Evolutionary conservation across 2,113 vertebrate species (phyloP), one percentile per base, ranked within the genome.

Genomic region (Setophaga petechia): DNA sequence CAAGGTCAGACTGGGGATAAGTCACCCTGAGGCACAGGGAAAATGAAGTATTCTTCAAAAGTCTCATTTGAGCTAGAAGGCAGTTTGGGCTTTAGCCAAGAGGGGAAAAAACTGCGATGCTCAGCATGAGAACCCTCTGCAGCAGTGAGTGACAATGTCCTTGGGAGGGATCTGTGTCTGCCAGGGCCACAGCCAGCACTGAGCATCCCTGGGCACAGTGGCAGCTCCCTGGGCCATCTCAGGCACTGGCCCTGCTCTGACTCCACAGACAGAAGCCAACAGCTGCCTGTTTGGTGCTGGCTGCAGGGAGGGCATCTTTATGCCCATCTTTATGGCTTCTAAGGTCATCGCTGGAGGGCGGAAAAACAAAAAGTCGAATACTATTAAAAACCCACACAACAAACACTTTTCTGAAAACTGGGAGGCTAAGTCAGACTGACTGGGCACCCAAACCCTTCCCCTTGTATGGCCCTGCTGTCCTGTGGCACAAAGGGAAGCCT

Each of bases 101-200:
- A 31, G 28, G 9, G 49, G 9, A 2, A 17, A 55, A 58, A 35
- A 15, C 25, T 1, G 44, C 0, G 0, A 59, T 2, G 25, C 41
- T 80, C 58, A 55, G 58, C 14, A 1, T 2, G 59, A 20, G 78
- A 71, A n/a, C 4, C 25, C 23, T 69, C 17, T 33, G 43, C 65
- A 87, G 87, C 66, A 58, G 41, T 0, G 23, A 89, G 80, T 11
- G 13, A 46, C 37, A 55, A 46, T 2, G 68, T 24, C 61, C 19
- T 3, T 20, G 30, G 14, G 30, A 58, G 1, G 44, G 44, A 15
- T 44, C 16, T 46, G 39, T 3, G 43, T 11, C 22, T 51, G 75
- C 43, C 12, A 31, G 51, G 52, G 69, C 43, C 37, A 14, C 0
- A 2, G 54, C 20, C 4, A 6, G 46, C 63, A 54, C n/a, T 4